Conservation (phyloP, 2,797 vertebrate genomes). For the Menidia menidia region DNA sequence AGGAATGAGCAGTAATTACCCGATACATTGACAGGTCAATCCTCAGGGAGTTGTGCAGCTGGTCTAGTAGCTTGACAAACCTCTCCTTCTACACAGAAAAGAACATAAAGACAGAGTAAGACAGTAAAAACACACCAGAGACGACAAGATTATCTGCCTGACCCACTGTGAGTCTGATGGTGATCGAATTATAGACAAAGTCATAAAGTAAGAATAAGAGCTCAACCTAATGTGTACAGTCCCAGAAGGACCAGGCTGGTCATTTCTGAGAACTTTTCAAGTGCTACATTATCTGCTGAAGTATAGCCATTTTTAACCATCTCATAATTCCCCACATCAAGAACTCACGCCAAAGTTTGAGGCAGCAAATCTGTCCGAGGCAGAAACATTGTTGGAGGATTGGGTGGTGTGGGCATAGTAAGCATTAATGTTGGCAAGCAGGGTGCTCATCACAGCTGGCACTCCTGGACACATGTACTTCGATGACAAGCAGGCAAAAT, state of each 20-base stretch:
- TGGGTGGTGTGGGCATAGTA: constrained; percentile 98
- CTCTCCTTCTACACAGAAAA: constrained; percentile 93
- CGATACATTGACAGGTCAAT: constrained; percentile 98
- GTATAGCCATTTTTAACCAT: not conserved
- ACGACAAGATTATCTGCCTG: constrained; percentile 31
- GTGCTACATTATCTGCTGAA: not conserved
- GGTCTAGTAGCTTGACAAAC: constrained; percentile 97
- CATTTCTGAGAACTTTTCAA: constrained; percentile 5
- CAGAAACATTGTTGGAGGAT: constrained; percentile 94
- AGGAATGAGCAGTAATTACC: constrained; percentile 76
- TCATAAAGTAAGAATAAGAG: constrained; percentile 25
- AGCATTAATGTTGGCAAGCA: constrained; percentile 98
- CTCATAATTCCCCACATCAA: constrained; percentile 1
- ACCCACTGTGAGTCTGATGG: constrained; percentile 10
- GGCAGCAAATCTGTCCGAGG: constrained; percentile 95
- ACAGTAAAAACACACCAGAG: constrained; percentile 21
- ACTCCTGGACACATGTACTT: constrained; percentile 99
- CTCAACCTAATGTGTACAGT: constrained; percentile 7
- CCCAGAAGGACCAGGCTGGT: not conserved
- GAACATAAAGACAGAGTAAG: constrained; percentile 79
- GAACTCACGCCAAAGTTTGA: constrained; percentile 97
- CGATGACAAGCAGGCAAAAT: constrained; percentile 97
- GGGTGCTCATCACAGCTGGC: constrained; percentile 98
- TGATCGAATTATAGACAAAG: constrained; percentile 46
- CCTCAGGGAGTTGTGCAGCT: constrained; percentile 95